phyloP scores from a whole-genome alignment of 2,797 vertebrate genomes.

The Vespertilio murinus region DNA sequence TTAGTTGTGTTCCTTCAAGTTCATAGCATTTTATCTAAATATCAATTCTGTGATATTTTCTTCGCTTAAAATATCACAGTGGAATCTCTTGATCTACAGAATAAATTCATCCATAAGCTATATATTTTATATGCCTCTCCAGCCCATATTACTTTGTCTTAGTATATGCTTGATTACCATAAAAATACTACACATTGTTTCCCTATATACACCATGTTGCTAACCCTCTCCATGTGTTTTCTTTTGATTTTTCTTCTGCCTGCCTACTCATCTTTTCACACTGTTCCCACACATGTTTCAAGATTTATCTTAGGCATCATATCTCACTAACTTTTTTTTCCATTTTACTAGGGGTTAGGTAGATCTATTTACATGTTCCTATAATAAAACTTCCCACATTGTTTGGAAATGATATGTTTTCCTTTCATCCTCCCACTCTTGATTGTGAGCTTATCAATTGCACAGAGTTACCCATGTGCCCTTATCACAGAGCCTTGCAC shows the following conservation, averaged over 20 bases:
- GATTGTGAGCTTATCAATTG: not conserved
- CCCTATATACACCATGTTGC: not conserved
- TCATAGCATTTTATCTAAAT: not conserved
- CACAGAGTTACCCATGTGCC: not conserved
- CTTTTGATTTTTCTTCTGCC: not conserved
- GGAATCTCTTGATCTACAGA: not conserved
- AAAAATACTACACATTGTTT: not conserved
- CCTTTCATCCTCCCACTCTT: not conserved
- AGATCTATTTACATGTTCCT: not conserved
- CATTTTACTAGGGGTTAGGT: not conserved
- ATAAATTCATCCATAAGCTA: not conserved
- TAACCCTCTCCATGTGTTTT: not conserved
- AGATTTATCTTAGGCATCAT: not conserved
- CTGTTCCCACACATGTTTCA: not conserved
- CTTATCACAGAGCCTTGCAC: not conserved
- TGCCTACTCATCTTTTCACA: not conserved
- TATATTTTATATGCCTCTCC: not conserved
- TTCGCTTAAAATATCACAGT: not conserved
- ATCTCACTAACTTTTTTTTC: not conserved
- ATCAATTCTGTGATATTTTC: not conserved
- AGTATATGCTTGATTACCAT: not conserved
- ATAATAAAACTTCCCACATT: not conserved
- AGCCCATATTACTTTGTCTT: not conserved
- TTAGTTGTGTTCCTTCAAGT: not conserved
- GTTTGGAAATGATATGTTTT: not conserved